phyloP scores from a whole-genome alignment of 2,888 invertebrate genomes.

The Hirtodrosophila trivittata region DNA sequence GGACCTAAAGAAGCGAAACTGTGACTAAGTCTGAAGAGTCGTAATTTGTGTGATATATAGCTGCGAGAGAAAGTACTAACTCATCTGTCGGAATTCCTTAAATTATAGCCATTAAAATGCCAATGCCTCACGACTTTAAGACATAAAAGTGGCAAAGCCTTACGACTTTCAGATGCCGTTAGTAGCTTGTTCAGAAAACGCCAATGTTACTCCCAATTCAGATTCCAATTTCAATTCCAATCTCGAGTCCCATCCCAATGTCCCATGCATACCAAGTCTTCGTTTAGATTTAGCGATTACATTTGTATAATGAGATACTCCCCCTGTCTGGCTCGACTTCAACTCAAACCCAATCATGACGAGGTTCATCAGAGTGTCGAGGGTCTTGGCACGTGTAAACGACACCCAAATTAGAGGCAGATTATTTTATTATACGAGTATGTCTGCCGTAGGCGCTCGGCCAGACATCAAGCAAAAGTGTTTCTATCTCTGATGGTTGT shows the following conservation, averaged over 20 bases:
- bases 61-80: conserved; percentile 30
- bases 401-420: conserved; percentile 81
- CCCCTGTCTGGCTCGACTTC: conserved; percentile 19
- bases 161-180: conserved; percentile 38
- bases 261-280: conserved; percentile 42
- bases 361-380: conserved; percentile 50
- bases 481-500: conserved; percentile 47
- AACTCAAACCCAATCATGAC: conserved; percentile 36
- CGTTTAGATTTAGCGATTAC: conserved; percentile 54
- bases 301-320: conserved; percentile 41
- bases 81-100: conserved; percentile 23
- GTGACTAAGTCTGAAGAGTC: not conserved
- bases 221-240: conserved; percentile 7
- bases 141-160: not conserved
- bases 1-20: too few relatives aligned
- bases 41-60: not conserved
- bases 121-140: conserved; percentile 12
- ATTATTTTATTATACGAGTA: conserved; percentile 80
- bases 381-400: conserved; percentile 74
- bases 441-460: conserved; percentile 27
- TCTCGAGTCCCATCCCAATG: not conserved
- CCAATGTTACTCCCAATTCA: conserved; percentile 29
- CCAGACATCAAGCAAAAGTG: conserved; percentile 12
- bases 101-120: conserved; percentile 21
- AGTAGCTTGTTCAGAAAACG: conserved; percentile 14